Conservation (phyloP, 2,113 vertebrate genomes). For the Oreochromis spilurus region DNA sequence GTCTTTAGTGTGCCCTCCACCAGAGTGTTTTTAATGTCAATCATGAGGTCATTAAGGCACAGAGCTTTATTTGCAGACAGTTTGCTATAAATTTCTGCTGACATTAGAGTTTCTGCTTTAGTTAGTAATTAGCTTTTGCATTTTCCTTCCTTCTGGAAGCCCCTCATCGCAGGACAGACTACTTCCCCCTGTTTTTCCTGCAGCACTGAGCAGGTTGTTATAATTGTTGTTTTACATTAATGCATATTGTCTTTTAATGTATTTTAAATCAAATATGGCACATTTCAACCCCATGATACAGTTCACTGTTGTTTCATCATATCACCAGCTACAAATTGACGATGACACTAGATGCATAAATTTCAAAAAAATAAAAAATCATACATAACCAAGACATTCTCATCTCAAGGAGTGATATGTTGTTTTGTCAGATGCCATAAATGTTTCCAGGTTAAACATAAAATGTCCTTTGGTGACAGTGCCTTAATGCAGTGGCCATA, state of each 20-base stretch:
- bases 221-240: background rate
- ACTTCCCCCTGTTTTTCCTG: background rate
- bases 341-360: background rate
- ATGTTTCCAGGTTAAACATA: background rate
- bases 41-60: constrained; percentile 5
- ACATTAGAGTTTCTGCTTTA: background rate
- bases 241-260: background rate
- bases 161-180: background rate
- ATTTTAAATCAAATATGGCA: background rate
- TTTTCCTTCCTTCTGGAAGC: background rate
- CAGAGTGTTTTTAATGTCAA: constrained; percentile 12
- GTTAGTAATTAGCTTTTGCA: background rate
- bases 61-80: constrained; percentile 18
- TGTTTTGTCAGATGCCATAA: background rate
- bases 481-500: background rate
- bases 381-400: background rate
- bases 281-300: background rate
- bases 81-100: background rate
- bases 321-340: background rate
- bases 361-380: background rate
- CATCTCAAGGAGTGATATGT: background rate
- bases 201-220: background rate
- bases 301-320: background rate
- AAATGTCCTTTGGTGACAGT: background rate
- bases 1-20: constrained; percentile 8